Base-by-base conservation (phyloP, 2,113 vertebrate genomes). In the Triplophysa rosa region DNA sequence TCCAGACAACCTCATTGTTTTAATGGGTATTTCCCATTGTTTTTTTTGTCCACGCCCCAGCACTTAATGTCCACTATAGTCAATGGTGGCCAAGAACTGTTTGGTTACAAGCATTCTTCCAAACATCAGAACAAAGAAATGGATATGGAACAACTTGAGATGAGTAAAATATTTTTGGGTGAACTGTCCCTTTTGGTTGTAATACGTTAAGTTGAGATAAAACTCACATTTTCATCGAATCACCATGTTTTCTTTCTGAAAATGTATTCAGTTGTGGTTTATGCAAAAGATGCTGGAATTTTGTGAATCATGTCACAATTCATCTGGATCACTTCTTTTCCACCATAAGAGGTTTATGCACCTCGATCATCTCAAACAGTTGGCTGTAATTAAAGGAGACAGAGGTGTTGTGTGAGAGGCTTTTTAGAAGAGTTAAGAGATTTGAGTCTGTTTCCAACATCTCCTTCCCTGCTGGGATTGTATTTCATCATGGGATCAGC, bases 361-460 rank as follows among this genome's bases (percentile, higher is more conserved):
- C 40, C 72, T 63, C 63, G 58, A 74, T 74, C 40, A 29, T n/a
- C 56, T 63, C 72, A 74, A 63, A 74, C 11, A 21, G 37, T 74
- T 47, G 19, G 6, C 54, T 40, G 19, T 40, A 63, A 72, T 49
- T 62, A 8, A 56, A 23, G 26, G 23, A 26, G 42, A n/a, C 45
- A 42, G 58, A 49, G 26, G 54, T 62, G 75, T 47, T 71, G 56
- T 14, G 61, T 14, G n/a, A 67, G 47, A 11, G 10, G 8, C 17
- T 66, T 80, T 45, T 14, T 8, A 37, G 7, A 37, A 73, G 6
- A 24, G 26, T 49, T 37, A 37, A 3, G 33, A 37, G 11, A 17
- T 37, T 37, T 42, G 6, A 66, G 16, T 14, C 54, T 16, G 19
- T 29, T 79, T 79, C 70, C 29, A 63, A 68, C 56, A 63, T 56